Evolutionary conservation across 2,797 vertebrate species (phyloP).

Genomic region (Gadopsis marmoratus): DNA sequence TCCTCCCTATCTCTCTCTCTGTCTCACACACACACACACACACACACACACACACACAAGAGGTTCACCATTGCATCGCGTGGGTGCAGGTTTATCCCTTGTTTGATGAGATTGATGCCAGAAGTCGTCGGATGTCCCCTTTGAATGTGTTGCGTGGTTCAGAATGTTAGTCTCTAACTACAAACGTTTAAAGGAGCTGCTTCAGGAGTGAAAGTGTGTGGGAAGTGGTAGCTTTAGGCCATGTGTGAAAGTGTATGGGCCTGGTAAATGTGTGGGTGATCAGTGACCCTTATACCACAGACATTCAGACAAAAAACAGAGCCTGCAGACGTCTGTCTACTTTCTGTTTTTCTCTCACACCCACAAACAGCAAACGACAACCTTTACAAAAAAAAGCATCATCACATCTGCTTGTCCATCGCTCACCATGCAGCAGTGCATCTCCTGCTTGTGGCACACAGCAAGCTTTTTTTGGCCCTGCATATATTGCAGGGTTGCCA

Average conservation of each 20-base stretch:
- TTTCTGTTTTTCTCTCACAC: slow-evolving; percentile 28
- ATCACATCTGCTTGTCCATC: not conserved
- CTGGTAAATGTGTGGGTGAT: slow-evolving; percentile 43
- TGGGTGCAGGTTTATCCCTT: slow-evolving; percentile 56
- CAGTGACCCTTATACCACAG: slow-evolving; percentile 44
- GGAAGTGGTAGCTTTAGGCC: slow-evolving; percentile 49
- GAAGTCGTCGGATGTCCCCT: slow-evolving; percentile 48
- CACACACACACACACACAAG: slow-evolving; percentile 8
- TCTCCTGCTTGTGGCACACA: not conserved
- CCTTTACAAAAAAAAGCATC: slow-evolving; percentile 4
- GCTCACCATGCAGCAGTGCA: slow-evolving; percentile 9
- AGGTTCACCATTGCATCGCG: slow-evolving; percentile 51
- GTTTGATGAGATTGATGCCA: slow-evolving; percentile 56
- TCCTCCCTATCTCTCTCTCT: slow-evolving; percentile 31
- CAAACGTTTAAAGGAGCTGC: slow-evolving; percentile 62
- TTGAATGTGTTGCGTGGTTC: slow-evolving; percentile 46
- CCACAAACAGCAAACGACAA: slow-evolving; percentile 13
- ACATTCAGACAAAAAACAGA: slow-evolving; percentile 17
- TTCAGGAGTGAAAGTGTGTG: slow-evolving; percentile 70
- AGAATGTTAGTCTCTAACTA: slow-evolving; percentile 42
- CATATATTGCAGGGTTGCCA: not conserved
- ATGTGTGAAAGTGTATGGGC: slow-evolving; percentile 37
- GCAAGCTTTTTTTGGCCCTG: not conserved
- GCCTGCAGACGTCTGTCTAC: slow-evolving; percentile 12
- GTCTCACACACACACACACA: slow-evolving; percentile 12